These are phyloP conservation scores for Ispidina picta DNA, from an alignment of 2,797 vertebrate species.

Conservation along the genomic window DNA sequence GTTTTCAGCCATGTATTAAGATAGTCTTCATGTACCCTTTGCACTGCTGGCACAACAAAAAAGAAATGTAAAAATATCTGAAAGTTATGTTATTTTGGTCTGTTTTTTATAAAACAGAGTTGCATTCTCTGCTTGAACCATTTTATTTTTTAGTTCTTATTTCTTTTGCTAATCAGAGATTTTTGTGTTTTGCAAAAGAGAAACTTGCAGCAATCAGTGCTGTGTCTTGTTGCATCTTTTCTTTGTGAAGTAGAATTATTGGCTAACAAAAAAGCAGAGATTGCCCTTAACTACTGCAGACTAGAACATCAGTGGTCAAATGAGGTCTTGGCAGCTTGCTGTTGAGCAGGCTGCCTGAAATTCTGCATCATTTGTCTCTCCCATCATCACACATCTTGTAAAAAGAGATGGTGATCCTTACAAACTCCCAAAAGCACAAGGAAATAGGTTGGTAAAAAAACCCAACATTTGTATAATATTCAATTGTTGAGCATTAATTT, in stretches of 20 bases:
- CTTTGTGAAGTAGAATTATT: slow-evolving; percentile 15
- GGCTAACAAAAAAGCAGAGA: slow-evolving; percentile 38
- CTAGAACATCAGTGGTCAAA: slow-evolving; percentile 13
- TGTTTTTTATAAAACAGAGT: slow-evolving; percentile 32
- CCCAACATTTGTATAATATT: neutral
- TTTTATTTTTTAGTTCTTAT: slow-evolving; percentile 26
- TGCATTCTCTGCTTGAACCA: neutral
- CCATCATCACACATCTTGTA: neutral
- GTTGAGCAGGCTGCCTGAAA: neutral
- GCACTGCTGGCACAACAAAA: neutral
- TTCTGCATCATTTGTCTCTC: neutral
- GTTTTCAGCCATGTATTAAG: neutral
- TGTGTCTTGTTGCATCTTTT: slow-evolving; percentile 26
- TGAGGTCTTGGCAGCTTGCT: neutral
- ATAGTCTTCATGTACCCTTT: neutral
- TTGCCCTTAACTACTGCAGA: neutral
- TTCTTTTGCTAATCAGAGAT: slow-evolving; percentile 54
- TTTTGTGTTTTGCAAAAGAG: slow-evolving; percentile 48
- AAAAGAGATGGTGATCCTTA: neutral
- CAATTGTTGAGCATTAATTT: slow-evolving; percentile 57
- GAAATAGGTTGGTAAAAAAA: neutral
- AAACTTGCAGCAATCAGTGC: slow-evolving; percentile 37
- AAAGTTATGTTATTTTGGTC: slow-evolving; percentile 35
- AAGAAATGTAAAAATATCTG: slow-evolving; percentile 31
- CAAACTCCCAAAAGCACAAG: neutral